phyloP scores from a whole-genome alignment of 2,797 vertebrate species.

The Tachyglossus aculeatus region DNA sequence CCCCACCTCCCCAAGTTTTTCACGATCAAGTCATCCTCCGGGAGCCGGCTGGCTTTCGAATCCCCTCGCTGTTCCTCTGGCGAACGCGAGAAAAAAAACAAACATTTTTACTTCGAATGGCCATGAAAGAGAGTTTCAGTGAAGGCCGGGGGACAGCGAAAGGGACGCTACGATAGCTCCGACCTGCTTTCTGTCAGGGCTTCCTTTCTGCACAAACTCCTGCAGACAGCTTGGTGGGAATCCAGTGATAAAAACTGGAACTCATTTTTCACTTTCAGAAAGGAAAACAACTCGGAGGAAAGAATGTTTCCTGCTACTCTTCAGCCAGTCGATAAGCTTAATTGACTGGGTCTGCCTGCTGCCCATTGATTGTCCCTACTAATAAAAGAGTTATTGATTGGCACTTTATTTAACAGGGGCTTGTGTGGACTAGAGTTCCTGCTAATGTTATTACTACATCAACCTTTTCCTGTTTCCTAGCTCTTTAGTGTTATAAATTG shows the following conservation, averaged over 20 bases:
- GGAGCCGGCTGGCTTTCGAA: slow-evolving; percentile 11
- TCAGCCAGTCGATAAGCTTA: slow-evolving; percentile 81
- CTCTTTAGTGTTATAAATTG: slow-evolving; percentile 81
- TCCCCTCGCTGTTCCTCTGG: slow-evolving; percentile 22
- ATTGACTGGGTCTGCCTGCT: slow-evolving; percentile 86
- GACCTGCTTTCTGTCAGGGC: slow-evolving; percentile 90
- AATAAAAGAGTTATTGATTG: slow-evolving; percentile 89
- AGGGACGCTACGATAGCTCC: slow-evolving; percentile 82
- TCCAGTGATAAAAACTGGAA: slow-evolving; percentile 77
- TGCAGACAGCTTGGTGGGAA: slow-evolving; percentile 86
- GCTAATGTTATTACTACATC: slow-evolving; percentile 82
- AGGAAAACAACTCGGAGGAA: slow-evolving; percentile 80
- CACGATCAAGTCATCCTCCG: slow-evolving; percentile 50
- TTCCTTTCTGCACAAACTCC: slow-evolving; percentile 79
- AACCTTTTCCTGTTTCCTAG: slow-evolving; percentile 82
- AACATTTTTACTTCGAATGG: slow-evolving; percentile 34
- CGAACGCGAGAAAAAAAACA: too few species aligned
- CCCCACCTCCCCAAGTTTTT: slow-evolving; percentile 30
- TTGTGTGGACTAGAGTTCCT: slow-evolving; percentile 75
- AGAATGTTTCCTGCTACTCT: slow-evolving; percentile 75
- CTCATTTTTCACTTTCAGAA: slow-evolving; percentile 66
- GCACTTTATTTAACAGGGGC: slow-evolving; percentile 82
- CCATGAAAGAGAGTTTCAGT: slow-evolving; percentile 36
- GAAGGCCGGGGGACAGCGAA: slow-evolving; percentile 49
- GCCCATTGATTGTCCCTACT: slow-evolving; percentile 86